A percentile compares a stretch with the other conserved stretches of the same genome.
phyloP scores from a whole-genome alignment of 1,140 invertebrate species.

The Aphelinus certus region DNA sequence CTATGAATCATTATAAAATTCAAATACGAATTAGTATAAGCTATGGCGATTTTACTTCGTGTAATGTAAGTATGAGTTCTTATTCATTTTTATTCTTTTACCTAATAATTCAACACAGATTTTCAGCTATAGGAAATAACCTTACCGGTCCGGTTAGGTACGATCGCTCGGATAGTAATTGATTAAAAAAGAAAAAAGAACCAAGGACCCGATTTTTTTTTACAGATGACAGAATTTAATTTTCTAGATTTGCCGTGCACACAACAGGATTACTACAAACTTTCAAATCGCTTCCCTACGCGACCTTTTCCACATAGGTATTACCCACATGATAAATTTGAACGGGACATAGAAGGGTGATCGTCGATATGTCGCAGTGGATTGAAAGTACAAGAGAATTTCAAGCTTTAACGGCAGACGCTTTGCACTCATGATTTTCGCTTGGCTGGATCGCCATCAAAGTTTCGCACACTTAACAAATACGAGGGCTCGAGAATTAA shows the following conservation, averaged over 20 bases:
- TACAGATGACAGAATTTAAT: conserved; percentile 23
- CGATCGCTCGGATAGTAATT: too few species aligned
- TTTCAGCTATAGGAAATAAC: background rate
- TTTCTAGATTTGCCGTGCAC: background rate
- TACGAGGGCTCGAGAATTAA: conserved; percentile 20
- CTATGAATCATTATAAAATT: too few species aligned
- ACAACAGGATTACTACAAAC: background rate
- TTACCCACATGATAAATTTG: background rate
- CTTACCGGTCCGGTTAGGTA: too few species aligned
- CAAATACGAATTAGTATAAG: too few species aligned
- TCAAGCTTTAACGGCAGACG: conserved; percentile 22
- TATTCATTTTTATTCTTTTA: background rate
- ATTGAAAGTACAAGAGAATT: background rate
- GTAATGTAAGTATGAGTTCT: background rate
- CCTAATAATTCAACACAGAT: conserved; percentile 3
- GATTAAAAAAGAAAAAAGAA: conserved; percentile 4
- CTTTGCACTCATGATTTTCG: conserved; percentile 28
- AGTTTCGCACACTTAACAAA: background rate
- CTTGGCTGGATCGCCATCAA: background rate
- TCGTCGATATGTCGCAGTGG: conserved; percentile 9
- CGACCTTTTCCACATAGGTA: too few species aligned
- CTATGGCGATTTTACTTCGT: too few species aligned
- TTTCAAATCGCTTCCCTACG: background rate
- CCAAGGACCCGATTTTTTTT: conserved; percentile 1
- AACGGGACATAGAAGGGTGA: conserved; percentile 23